Evolutionary conservation across 2,797 vertebrate species (phyloP).

Genomic region (Aeoliscus strigatus): DNA sequence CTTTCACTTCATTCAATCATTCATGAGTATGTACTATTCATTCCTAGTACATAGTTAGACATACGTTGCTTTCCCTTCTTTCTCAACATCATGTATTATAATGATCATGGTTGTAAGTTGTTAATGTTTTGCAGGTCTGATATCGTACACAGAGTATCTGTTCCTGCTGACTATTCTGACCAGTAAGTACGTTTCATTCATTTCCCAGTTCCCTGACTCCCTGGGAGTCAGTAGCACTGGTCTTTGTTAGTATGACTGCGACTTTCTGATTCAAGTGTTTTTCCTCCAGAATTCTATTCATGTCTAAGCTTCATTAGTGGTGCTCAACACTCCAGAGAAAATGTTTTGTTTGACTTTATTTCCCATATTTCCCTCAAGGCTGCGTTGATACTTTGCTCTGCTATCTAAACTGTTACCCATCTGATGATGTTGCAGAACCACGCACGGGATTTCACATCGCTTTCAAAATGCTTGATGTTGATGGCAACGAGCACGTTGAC

Average conservation of each 20-base stretch:
- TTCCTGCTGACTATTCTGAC: conserved; percentile 95
- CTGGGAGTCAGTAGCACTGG: too few species aligned
- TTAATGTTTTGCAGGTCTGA: conserved; percentile 78
- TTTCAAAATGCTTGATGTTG: conserved; percentile 96
- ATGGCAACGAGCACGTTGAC: conserved; percentile 96
- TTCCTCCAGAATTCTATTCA: too few species aligned
- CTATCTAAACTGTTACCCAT: conserved; percentile 15
- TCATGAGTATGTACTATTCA: too few species aligned
- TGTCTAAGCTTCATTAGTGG: too few species aligned
- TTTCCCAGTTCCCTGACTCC: not conserved
- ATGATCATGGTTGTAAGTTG: not conserved
- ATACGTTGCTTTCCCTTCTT: not conserved
- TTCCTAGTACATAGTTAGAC: too few species aligned
- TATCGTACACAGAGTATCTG: conserved; percentile 95
- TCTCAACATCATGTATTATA: too few species aligned
- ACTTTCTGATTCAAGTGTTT: too few species aligned
- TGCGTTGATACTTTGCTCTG: too few species aligned
- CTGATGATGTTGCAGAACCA: conserved; percentile 89
- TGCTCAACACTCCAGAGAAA: too few species aligned
- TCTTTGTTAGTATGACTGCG: too few species aligned
- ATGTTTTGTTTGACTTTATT: not conserved
- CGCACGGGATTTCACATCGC: conserved; percentile 91
- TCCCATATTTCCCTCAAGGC: too few species aligned
- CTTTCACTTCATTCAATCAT: too few species aligned
- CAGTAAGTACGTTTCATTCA: conserved; percentile 75